Percentiles rank a stretch among this genome's conserved stretches.
Evolutionary conservation across 2,113 vertebrate genomes (phyloP).

Genomic region (Trichomycterus rosablanca): DNA sequence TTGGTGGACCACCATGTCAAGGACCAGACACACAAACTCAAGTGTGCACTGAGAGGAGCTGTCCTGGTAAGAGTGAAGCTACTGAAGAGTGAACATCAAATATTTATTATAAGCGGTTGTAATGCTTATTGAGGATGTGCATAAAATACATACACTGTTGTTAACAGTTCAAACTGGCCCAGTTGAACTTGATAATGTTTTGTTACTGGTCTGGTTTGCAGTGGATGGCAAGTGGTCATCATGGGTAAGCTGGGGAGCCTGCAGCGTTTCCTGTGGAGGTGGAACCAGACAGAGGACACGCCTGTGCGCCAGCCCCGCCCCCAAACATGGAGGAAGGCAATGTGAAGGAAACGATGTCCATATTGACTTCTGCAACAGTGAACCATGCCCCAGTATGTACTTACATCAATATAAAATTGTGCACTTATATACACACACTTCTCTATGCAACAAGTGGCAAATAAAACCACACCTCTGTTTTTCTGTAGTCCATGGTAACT

Average conservation of each 20-base stretch:
- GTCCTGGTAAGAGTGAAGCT: slow-evolving; percentile 73
- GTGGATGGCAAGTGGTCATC: slow-evolving; percentile 89
- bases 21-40: slow-evolving; percentile 81
- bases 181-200: too few relatives aligned
- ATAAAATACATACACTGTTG: too few relatives aligned
- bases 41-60: slow-evolving; percentile 78
- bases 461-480: background rate
- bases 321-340: slow-evolving; percentile 76
- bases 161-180: too few relatives aligned
- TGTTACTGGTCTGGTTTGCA: slow-evolving; percentile 43
- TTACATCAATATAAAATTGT: background rate
- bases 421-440: too few relatives aligned
- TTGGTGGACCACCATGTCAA: slow-evolving; percentile 71
- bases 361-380: slow-evolving; percentile 88
- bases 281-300: slow-evolving; percentile 82
- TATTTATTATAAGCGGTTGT: background rate
- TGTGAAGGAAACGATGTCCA: slow-evolving; percentile 87
- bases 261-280: slow-evolving; percentile 86
- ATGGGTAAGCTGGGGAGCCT: slow-evolving; percentile 87
- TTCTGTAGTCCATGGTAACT: slow-evolving; percentile 80
- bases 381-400: slow-evolving; percentile 87
- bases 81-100: background rate
- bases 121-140: background rate
- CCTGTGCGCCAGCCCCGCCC: slow-evolving; percentile 79
- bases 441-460: background rate